Evolutionary conservation across 2,888 invertebrate species (phyloP), one percentile per base, ranked within the genome.

Genomic region (Eulithis prunata): DNA sequence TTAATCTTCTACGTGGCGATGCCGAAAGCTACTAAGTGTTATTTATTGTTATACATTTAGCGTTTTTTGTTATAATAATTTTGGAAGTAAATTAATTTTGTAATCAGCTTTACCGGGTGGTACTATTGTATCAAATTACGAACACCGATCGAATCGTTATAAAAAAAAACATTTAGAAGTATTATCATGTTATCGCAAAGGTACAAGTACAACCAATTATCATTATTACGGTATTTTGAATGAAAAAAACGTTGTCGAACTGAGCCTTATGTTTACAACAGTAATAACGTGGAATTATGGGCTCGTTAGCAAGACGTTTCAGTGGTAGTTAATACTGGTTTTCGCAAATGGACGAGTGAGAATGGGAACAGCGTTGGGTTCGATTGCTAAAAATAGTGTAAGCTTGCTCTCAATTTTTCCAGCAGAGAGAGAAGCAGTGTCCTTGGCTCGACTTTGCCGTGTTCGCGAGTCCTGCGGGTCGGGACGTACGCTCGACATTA

Each of bases 371-470:
- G 80, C 79, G 75, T 75, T 80, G 83, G 82, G 86, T 81, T 84
- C 83, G 87, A 87, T 87, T 81, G 86, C 89, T 91, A 91, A 91
- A 92, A 91, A 92, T 91, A 91, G 90, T 87, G 78, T 70, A 78
- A 80, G 79, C 79, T 49, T 63, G 52, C 6, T 11, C 10, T 14
- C 47, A 14, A 47, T 7, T 47, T 14, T 47, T 21, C 47, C 47
- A 3, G 47, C 47, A 49, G 49, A 45, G 38, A 45, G 41, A 54
- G 54, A 77, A 73, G 81, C 78, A 79, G 77, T 85, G 90, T 86
- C 90, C 90, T 90, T 89, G 87, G 78, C 74, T 79, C 78, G 83
- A 83, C 84, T 85, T 77, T 71, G 79, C 82, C 78, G 81, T 82
- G 84, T 85, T 77, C 70, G 79, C 82, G 75, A 51, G 60, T 59